Percentiles rank a stretch among this genome's conserved stretches.
These are phyloP conservation scores for Tyrophagus putrescentiae DNA, from an alignment of 1,140 invertebrate genomes.

Conservation along the genomic window DNA sequence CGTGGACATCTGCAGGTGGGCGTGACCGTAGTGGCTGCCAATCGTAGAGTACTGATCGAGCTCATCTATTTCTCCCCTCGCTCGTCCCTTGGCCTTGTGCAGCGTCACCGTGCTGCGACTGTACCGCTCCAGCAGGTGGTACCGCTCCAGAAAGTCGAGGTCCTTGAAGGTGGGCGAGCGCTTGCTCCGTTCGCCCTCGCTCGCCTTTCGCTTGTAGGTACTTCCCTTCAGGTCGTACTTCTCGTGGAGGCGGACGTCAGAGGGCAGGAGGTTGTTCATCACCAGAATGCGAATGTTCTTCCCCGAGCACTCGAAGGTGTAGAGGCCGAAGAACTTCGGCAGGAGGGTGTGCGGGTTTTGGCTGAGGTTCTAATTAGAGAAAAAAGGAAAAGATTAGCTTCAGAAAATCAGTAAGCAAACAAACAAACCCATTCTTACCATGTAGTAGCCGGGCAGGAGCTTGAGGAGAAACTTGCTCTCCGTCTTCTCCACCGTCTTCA, in stretches of 20 bases:
- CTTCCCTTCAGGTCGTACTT: constrained; percentile 98
- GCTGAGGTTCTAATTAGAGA: constrained; percentile 50
- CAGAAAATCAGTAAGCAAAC: background rate
- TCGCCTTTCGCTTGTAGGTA: constrained; percentile 85
- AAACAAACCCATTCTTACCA: constrained; percentile 32
- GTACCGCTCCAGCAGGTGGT: constrained; percentile 48
- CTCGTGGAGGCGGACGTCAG: constrained; percentile 77
- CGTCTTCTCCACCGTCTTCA: constrained; percentile 98
- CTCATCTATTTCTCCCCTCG: too few relatives aligned
- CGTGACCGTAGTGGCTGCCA: background rate
- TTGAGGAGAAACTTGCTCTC: constrained; percentile 98
- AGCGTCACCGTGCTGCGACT: too few relatives aligned
- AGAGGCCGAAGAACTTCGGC: constrained; percentile 97
- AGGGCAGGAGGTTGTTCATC: constrained; percentile 98
- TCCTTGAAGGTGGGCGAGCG: constrained; percentile 88
- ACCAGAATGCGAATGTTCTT: constrained; percentile 94
- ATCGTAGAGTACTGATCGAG: too few relatives aligned
- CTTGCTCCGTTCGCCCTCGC: constrained; percentile 72
- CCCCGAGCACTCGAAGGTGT: constrained; percentile 95
- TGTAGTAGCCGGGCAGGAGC: constrained; percentile 83
- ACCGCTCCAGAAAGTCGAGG: constrained; percentile 86
- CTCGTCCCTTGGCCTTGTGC: too few relatives aligned
- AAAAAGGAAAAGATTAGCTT: background rate
- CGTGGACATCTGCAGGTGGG: too few relatives aligned
- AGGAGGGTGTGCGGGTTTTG: constrained; percentile 93